These are phyloP conservation scores for Trachelus iudaicus DNA, from an alignment of 2,888 invertebrate genomes.

Conservation along the genomic window DNA sequence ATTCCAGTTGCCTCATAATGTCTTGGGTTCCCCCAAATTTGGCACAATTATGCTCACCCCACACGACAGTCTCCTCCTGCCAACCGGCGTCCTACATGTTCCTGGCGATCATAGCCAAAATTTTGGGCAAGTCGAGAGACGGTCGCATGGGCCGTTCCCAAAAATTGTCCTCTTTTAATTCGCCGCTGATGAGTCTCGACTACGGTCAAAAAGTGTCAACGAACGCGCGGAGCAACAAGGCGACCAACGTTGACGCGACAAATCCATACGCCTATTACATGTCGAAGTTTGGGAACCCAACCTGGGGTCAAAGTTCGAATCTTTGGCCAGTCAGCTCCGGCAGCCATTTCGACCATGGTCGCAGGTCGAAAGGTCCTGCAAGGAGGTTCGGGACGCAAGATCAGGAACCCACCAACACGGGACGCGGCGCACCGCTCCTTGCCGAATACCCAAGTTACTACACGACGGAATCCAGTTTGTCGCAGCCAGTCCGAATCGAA, in stretches of 20 bases:
- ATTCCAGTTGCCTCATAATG: slow-evolving; percentile 27
- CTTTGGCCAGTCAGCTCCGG: not conserved
- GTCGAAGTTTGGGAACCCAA: not conserved
- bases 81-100: slow-evolving; percentile 71
- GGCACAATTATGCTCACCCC: slow-evolving; percentile 68
- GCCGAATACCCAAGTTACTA: not conserved
- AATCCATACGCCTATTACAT: too few relatives aligned
- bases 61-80: slow-evolving; percentile 71
- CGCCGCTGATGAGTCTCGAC: not conserved
- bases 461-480: not conserved
- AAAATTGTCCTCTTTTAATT: not conserved
- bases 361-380: not conserved
- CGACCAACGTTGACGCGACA: too few relatives aligned
- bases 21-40: slow-evolving; percentile 72
- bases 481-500: not conserved
- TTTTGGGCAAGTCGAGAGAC: slow-evolving; percentile 71
- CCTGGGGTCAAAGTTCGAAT: not conserved
- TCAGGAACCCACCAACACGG: not conserved
- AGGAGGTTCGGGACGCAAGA: not conserved
- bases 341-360: not conserved
- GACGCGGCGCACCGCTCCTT: not conserved
- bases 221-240: not conserved
- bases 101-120: slow-evolving; percentile 69
- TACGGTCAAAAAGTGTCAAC: slow-evolving; percentile 9
- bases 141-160: slow-evolving; percentile 33